Evolutionary conservation across 2,888 invertebrate genomes (phyloP), one percentile per base, ranked within the genome.

Genomic region (Drosophila vallismaia): DNA sequence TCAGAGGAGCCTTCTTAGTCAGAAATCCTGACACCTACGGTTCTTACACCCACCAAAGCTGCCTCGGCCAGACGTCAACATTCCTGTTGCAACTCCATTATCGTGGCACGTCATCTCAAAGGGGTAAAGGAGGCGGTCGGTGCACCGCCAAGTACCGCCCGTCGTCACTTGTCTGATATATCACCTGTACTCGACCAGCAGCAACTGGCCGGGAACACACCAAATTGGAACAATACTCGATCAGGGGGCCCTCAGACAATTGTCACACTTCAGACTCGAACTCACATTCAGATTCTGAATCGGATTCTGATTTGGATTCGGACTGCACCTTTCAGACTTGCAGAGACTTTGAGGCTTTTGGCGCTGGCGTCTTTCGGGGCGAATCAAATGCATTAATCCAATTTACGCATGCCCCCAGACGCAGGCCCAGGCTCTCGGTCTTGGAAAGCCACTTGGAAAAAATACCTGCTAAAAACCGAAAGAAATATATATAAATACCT

Each of bases 341-440:
- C 33, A 45, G 68, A 33, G 68, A 33, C 29, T 67, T 64, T 68
- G 53, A 56, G 14, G 29, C 36, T 33, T 56, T 55, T 55, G 74
- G 45, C 38, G 71, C 64, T 86, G 80, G 87, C 80, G 80, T 86
- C 80, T 75, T 59, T 62, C 54, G 71, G 71, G 45, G 86, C 86
- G 75, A 84, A 75, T 75, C 80, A 86, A 88, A 88, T 88, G 88
- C 86, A 86, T 88, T 88, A 86, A 86, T 88, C 89, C 86, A 88
- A 88, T 86, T 86, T 86, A 86, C 88, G 86, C 86, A 88, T 86
- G 88, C 88, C n/a, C n/a, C n/a, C n/a, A n/a, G n/a, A 86, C 88
- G 86, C 86, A 88, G 85, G 88, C 88, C 36, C 7, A 29, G 48
- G 46, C 54, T 36, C 54, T 62, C 48, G 42, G 42, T 57, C 74